Percentiles rank a stretch among this genome's conserved stretches.
Conservation (phyloP, 2,113 vertebrate genomes). For the Saimiri boliviensis region DNA sequence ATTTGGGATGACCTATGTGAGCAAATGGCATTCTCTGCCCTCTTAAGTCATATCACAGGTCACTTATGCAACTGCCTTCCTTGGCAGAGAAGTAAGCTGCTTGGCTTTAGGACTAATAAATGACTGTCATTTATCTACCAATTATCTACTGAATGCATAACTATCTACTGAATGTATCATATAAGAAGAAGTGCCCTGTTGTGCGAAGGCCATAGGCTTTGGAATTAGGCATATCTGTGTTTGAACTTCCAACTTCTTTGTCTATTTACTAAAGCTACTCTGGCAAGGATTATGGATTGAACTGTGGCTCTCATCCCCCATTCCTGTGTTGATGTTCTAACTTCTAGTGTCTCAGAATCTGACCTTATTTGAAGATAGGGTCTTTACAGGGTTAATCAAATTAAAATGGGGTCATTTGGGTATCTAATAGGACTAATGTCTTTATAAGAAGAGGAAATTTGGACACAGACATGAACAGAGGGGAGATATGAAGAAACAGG, state of each 20-base stretch:
- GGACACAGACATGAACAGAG: not conserved
- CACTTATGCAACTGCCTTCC: not conserved
- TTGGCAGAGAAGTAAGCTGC: not conserved
- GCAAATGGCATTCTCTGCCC: not conserved
- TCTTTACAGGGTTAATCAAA: not conserved
- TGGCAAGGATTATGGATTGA: not conserved
- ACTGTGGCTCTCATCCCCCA: not conserved
- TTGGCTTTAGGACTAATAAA: not conserved
- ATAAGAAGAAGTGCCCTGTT: not conserved
- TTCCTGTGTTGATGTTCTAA: not conserved
- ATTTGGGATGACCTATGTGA: not conserved
- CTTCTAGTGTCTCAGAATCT: not conserved
- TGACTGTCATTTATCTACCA: no score
- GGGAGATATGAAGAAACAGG: not conserved
- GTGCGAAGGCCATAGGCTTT: not conserved
- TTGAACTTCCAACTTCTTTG: not conserved
- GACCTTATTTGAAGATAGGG: not conserved
- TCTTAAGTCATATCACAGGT: not conserved
- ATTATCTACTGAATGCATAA: not conserved
- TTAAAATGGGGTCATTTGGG: not conserved
- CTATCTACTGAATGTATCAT: not conserved
- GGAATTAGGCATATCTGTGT: not conserved
- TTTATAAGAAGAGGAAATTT: not conserved
- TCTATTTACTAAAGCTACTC: not conserved
- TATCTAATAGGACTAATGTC: not conserved